Evolutionary conservation across 2,113 vertebrate genomes (phyloP), one percentile per base, ranked within the genome.

Genomic region (Datnioides undecimradiatus): DNA sequence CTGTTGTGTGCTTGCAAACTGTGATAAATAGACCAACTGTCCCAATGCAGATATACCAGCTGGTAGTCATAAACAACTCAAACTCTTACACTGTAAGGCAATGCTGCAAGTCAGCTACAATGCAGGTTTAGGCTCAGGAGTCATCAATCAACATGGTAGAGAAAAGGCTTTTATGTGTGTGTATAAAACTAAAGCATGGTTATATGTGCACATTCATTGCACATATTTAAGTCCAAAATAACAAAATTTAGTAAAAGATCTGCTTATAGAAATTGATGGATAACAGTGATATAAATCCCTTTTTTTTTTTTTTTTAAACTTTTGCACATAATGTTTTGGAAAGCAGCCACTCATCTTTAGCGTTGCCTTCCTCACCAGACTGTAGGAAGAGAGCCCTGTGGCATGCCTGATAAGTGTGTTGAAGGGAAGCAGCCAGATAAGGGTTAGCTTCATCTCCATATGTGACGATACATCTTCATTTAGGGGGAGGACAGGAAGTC

Each of bases 391-490:
- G 36, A 29, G 51, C 40, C 0, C 13, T 21, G 11, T 13, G 25
- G 43, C 19, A 45, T 0, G 3, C 2, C 27, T 62, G 27, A 52
- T 60, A 19, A 41, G 43, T 69, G 57, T 70, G 46, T 66, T 34
- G 46, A 17, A 68, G 25, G 5, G 33, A 68, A 59, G 57, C 64
- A 82, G 58, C 55, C 62, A 59, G 41, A 55, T 21, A 34, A 41
- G 2, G 29, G n/a, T 69, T 46, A 64, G 13, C 40, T 75, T 63
- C 16, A 51, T 71, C 72, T 71, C 45, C 58, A 81, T 43, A 23
- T 46, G 19, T n/a, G 12, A 79, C 43, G 23, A 82, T 87, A 54
- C 17, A 67, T 92, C 72, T 87, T 90, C 55, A 88, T 92, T 87
- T 48, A 65, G 48, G 11, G 40, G 49, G 52, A 72, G 27, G 82